Base-by-base conservation (phyloP, 2,113 vertebrate species). In the Urocitellus parryii region DNA sequence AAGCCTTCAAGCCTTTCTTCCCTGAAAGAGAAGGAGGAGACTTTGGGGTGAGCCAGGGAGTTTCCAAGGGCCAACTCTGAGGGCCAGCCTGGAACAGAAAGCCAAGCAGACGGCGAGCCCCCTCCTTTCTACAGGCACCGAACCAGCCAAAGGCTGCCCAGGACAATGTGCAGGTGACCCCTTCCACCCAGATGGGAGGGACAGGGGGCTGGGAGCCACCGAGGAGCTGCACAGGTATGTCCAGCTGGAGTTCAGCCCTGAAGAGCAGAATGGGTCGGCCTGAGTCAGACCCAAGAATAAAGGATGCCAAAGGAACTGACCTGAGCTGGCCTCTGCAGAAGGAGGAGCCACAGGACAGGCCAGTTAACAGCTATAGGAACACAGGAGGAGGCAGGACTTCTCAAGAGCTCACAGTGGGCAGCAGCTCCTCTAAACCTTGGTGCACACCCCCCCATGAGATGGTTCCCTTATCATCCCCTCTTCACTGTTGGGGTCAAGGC, bases 91-190 rank as follows among this genome's bases (percentile, higher is more conserved):
- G 29, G 42, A n/a, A 51, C 2, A 39, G 70, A 81, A n/a, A 11
- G 1, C 8, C 17, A 39, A 92, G 32, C 22, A 5, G n/a, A 51
- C 0, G 0, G 18, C 4, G 32, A 7, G 12, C 7, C 11, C 42
- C 37, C 16, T 56, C 9, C 39, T 81, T 73, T 63, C 56, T 18
- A 27, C 6, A 18, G 53, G 8, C 22, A 67, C n/a, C 14, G 4
- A 45, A 48, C n/a, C 18, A 25, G 39, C 24, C 32, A 24, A 65
- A 25, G 63, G 27, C 82, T n/a, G 29, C 70, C 7, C 34, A 20
- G 53, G 8, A n/a, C 1, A 2, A n/a, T 0, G 1, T 7, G 6
- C 10, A 1, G 17, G 4, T 4, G 2, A 68, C 61, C 45, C 37
- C 68, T 63, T 63, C 61, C 9, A 11, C 61, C n/a, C 22, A 3